Evolutionary conservation across 2,888 invertebrate genomes (phyloP).

Genomic region (Brenthis hecate): DNA sequence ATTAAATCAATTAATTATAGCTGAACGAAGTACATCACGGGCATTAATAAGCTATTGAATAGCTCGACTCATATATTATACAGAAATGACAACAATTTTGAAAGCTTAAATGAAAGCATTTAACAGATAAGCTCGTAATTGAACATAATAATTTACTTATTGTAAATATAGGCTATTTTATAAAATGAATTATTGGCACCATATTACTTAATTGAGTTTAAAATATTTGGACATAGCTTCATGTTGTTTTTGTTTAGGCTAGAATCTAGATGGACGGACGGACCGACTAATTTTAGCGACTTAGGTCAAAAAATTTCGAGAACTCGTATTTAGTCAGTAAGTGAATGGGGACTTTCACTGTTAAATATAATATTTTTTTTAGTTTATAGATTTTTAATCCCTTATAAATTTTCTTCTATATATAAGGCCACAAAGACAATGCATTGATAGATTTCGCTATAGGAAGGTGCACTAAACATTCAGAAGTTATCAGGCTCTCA

Average conservation of each 20-base stretch:
- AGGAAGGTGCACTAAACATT: too few species aligned
- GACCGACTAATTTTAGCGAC: too few species aligned
- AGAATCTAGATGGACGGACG: too few species aligned
- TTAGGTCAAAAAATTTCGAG: too few species aligned
- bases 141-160: constrained; percentile 13
- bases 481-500: neutral
- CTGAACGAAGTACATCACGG: constrained; percentile 3
- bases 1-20: constrained; percentile 1
- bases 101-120: constrained; percentile 11
- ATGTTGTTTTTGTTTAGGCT: too few species aligned
- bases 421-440: too few species aligned
- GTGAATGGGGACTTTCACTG: too few species aligned
- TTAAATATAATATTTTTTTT: too few species aligned
- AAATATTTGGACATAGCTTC: neutral
- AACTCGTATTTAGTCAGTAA: too few species aligned
- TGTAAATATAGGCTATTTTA: neutral
- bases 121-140: constrained; percentile 19
- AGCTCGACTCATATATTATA: constrained; percentile 8
- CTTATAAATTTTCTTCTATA: too few species aligned
- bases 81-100: constrained; percentile 10
- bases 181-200: neutral
- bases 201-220: neutral
- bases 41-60: constrained; percentile 15
- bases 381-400: too few species aligned
- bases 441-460: too few species aligned